Evolutionary conservation across 2,888 invertebrate species (phyloP).

Genomic region (Oligia strigilis): DNA sequence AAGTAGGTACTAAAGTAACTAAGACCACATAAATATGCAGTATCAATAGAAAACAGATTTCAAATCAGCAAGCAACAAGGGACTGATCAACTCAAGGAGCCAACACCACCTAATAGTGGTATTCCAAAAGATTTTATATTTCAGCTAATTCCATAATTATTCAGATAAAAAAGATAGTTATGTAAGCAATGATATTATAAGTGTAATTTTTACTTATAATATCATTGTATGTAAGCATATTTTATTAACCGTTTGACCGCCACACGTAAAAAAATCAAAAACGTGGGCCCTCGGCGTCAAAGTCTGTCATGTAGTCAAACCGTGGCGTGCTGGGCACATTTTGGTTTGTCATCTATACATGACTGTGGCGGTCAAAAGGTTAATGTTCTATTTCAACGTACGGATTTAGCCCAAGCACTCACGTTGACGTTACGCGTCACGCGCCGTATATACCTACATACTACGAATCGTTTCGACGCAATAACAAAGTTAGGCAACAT

Average conservation of each 20-base stretch:
- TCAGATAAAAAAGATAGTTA: background rate
- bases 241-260: background rate
- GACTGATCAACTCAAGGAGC: too few relatives aligned
- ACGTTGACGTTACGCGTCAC: background rate
- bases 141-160: background rate
- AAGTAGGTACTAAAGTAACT: background rate
- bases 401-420: background rate
- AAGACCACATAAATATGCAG: too few relatives aligned
- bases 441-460: background rate
- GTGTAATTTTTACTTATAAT: too few relatives aligned
- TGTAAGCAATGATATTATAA: background rate
- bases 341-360: too few relatives aligned
- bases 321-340: too few relatives aligned
- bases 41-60: too few relatives aligned
- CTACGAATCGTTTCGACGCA: conserved; percentile 66
- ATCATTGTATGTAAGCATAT: background rate
- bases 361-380: too few relatives aligned
- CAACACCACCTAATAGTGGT: background rate
- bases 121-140: background rate
- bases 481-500: conserved; percentile 79
- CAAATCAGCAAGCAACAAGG: too few relatives aligned
- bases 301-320: too few relatives aligned
- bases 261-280: too few relatives aligned
- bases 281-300: too few relatives aligned
- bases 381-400: background rate